phyloP scores from a whole-genome alignment of 2,797 vertebrate species.

The Poecilia wingei region DNA sequence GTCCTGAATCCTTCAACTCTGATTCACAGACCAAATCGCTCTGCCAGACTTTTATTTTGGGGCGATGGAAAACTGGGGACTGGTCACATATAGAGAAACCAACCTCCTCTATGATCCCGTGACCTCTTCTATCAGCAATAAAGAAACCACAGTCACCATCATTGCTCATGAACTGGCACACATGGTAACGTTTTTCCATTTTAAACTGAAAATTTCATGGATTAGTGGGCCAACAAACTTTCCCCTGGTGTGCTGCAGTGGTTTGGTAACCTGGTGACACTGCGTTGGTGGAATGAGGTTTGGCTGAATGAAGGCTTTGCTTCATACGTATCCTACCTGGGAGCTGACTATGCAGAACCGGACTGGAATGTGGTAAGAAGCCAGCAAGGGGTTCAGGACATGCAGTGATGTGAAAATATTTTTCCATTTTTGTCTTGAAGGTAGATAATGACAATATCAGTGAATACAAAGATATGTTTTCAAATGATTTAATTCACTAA shows the following conservation, averaged over 20 bases:
- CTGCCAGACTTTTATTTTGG: slow-evolving; percentile 91
- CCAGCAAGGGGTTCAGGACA: neutral
- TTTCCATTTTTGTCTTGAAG: neutral
- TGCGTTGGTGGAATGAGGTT: slow-evolving; percentile 95
- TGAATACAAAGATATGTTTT: neutral
- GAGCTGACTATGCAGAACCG: slow-evolving; percentile 78
- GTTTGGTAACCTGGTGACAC: slow-evolving; percentile 97
- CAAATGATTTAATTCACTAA: neutral
- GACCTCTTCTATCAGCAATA: slow-evolving; percentile 86
- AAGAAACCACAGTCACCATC: slow-evolving; percentile 86
- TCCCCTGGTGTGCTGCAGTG: slow-evolving; percentile 78
- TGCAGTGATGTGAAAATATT: neutral
- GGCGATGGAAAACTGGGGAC: slow-evolving; percentile 96
- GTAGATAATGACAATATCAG: neutral
- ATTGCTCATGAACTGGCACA: slow-evolving; percentile 92
- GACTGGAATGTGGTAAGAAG: slow-evolving; percentile 86
- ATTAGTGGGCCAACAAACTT: neutral
- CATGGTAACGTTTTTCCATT: slow-evolving; percentile 80
- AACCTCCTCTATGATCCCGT: slow-evolving; percentile 78
- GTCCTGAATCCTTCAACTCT: neutral
- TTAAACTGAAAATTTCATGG: neutral
- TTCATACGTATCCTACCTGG: slow-evolving; percentile 91
- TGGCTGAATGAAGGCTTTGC: slow-evolving; percentile 98
- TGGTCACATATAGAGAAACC: slow-evolving; percentile 91
- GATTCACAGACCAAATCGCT: slow-evolving; percentile 86